Base-by-base conservation (phyloP, 2,113 vertebrate genomes). In the Macquaria australasica region DNA sequence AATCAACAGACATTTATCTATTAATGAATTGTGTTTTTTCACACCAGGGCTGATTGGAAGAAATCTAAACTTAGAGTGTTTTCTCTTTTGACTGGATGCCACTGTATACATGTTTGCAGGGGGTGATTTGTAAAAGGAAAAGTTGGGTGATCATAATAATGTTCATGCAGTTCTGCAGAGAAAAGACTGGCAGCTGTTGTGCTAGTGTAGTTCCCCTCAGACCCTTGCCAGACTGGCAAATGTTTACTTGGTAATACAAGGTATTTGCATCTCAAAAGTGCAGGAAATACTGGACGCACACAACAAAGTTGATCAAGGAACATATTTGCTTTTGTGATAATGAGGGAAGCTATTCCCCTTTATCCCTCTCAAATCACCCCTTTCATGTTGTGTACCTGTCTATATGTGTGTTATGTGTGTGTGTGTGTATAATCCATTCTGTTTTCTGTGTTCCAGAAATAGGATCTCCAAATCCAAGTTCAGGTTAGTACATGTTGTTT, bases 391-490 rank as follows among this genome's bases (percentile, higher is more conserved):
- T 85, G 88, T 90, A 87, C 73, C 68, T 89, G 91, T 93, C 78
- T 90, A 3, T 89, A 76, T 90, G 87, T 89, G 80, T 85, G 83
- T 92, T 90, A 77, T 34, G 34, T 3, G 3, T 92, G 85, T 92
- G 88, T 93, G 93, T 95, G 72, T 96, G 95, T 96, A 95, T 96
- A 96, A 96, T 95, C 95, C 95, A 93, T 95, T 96, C 89, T 97
- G 94, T 97, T 97, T 88, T 97, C 84, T 94, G 92, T 98, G 97
- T 96, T 97, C 95, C 97, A 99, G 98, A 96, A 98, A 98, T 96
- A 97, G 97, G 94, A 99, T 99, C 96, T 99, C 98, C 96, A 99
- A 99, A 96, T 99, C 98, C 84, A 99, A 99, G 95, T 99, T 99
- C 96, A 99, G 98, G 98, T 99, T 95, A 98, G 98, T 97, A 96